Evolutionary conservation across 2,113 vertebrate species (phyloP), one percentile per base, ranked within the genome.

Genomic region (Tachuris rubrigastra): DNA sequence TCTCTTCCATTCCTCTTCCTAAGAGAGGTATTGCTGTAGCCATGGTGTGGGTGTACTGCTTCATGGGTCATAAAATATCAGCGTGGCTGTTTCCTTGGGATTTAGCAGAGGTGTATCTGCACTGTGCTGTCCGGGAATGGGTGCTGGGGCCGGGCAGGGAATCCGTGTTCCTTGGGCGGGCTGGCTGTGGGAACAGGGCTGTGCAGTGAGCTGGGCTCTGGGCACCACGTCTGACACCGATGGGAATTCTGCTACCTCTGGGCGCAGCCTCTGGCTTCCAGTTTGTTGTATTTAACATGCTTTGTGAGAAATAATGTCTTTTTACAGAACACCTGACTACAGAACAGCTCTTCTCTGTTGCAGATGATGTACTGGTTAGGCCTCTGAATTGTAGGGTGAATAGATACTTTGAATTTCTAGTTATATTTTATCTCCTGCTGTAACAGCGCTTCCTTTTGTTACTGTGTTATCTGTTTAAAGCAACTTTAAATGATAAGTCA

Each of bases 91-190:
- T 71, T 76, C n/a, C 7, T 9, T 12, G 12, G 47, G 39, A 23
- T 30, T 85, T 60, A 53, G 50, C 50, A 25, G 60, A 31, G 37
- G 16, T 6, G 30, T 12, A 1, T 35, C 53, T n/a, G 55, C 6
- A 0, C 62, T 24, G 33, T 42, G 50, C 41, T 37, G 27, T 7
- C 63, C 62, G 5, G 2, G 7, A 12, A 8, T 14, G 10, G 46
- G 46, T 8, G 13, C 6, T 1, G 2, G 21, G 1, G 4, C 6
- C 4, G 73, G 31, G 5, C 16, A 3, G 27, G 31, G n/a, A 5
- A 13, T 5, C 21, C 2, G 12, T 37, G 18, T 8, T 15, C 4
- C 1, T 33, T 21, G 27, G 17, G 30, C 8, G 46, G 67, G 33
- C 56, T 24, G 42, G 25, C 2, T 19, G 16, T 33, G 56, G 39